These are phyloP conservation scores for Psettodes erumei DNA, from an alignment of 2,113 vertebrate species.

Conservation along the genomic window DNA sequence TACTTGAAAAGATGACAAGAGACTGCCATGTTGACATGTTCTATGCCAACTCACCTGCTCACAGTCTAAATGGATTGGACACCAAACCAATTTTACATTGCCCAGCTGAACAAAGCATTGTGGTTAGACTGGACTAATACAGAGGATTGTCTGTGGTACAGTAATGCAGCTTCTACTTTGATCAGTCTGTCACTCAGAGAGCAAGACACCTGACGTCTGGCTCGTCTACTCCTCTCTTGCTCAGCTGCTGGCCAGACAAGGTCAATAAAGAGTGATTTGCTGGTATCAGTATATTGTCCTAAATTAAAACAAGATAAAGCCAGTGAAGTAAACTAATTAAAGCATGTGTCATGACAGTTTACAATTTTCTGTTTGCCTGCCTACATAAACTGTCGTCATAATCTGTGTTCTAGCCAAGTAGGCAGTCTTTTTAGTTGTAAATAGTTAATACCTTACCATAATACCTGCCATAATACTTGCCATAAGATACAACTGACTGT, in stretches of 20 bases:
- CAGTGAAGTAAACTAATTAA: background rate
- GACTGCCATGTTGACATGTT: slow-evolving; percentile 29
- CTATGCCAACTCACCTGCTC: slow-evolving; percentile 46
- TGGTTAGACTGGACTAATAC: slow-evolving; percentile 38
- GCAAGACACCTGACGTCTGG: background rate
- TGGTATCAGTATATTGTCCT: background rate
- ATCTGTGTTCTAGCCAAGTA: background rate
- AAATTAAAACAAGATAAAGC: background rate
- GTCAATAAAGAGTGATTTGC: background rate
- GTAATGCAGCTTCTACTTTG: slow-evolving; percentile 23
- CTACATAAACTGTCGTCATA: background rate
- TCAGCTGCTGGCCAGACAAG: slow-evolving; percentile 7
- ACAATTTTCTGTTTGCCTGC: background rate
- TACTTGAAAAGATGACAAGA: slow-evolving; percentile 45
- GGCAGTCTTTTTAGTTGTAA: background rate
- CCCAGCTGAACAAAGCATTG: slow-evolving; percentile 36
- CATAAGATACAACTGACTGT: background rate
- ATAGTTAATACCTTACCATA: background rate
- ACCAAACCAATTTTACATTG: slow-evolving; percentile 14
- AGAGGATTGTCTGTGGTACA: slow-evolving; percentile 8
- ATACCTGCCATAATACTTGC: no score
- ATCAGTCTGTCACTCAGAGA: slow-evolving; percentile 41
- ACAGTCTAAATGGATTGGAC: slow-evolving; percentile 30
- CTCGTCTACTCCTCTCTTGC: background rate
- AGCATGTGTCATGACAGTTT: background rate